phyloP scores from a whole-genome alignment of 35 echinoderm and acorn worm species.

The Anneissia japonica region DNA sequence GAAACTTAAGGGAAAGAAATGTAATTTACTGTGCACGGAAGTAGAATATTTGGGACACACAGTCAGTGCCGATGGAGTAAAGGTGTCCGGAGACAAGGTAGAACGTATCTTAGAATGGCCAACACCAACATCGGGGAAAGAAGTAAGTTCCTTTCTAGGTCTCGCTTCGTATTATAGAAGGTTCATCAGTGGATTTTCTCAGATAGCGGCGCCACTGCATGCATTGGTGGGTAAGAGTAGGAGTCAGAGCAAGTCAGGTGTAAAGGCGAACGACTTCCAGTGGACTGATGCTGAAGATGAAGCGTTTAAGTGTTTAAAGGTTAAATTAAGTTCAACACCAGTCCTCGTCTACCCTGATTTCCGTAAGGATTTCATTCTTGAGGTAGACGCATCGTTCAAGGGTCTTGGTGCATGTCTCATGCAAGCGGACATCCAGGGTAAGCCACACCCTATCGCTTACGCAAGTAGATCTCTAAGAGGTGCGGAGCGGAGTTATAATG shows the following conservation, averaged over 20 bases:
- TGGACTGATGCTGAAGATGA: background rate
- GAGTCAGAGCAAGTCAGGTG: background rate
- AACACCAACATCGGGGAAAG: background rate
- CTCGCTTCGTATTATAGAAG: background rate
- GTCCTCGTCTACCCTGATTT: slow-evolving; percentile 28
- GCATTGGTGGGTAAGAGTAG: background rate
- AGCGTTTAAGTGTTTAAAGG: slow-evolving; percentile 14
- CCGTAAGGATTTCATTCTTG: background rate
- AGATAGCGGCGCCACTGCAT: too few relatives aligned
- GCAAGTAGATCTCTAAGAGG: slow-evolving; percentile 26
- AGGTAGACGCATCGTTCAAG: background rate
- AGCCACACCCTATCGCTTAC: slow-evolving; percentile 19
- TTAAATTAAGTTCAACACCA: background rate
- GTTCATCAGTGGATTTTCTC: background rate
- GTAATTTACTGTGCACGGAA: background rate
- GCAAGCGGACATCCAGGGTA: background rate
- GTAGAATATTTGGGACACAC: background rate
- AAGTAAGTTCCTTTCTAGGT: background rate
- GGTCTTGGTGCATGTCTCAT: slow-evolving; percentile 2
- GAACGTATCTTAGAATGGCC: background rate
- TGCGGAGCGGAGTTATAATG: background rate
- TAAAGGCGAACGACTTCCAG: background rate
- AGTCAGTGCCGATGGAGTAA: background rate
- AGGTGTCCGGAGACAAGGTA: background rate
- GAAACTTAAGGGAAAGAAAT: background rate